Conservation (phyloP, 1,140 invertebrate genomes). For the Macrotrachela quadricornifera region DNA sequence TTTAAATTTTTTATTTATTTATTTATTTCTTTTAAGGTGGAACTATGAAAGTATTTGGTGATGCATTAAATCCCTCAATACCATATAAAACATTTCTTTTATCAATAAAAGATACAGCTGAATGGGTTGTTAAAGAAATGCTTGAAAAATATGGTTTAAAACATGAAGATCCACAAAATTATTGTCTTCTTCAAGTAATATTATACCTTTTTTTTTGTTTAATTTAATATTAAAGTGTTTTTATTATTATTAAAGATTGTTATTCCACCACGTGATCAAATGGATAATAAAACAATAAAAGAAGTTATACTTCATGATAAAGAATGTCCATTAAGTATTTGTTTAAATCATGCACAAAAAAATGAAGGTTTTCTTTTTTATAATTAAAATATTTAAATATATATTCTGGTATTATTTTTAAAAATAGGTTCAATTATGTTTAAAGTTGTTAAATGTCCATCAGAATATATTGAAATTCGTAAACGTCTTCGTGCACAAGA, state of each 20-base stretch:
- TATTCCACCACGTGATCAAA: constrained; percentile 23
- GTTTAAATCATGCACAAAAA: constrained; percentile 25
- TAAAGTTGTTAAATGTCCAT: no score
- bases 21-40: constrained; percentile 41
- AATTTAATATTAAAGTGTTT: background rate
- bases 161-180: constrained; percentile 62
- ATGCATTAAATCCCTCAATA: constrained; percentile 78
- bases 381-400: no score
- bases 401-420: no score
- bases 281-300: constrained; percentile 30
- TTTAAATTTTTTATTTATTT: no score
- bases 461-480: no score
- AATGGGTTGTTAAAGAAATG: constrained; percentile 78
- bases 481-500: no score
- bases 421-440: no score
- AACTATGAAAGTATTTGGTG: constrained; percentile 90
- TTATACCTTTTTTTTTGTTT: no score
- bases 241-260: constrained; percentile 21
- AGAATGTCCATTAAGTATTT: constrained; percentile 78
- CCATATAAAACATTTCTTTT: constrained; percentile 91
- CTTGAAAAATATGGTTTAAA: constrained; percentile 83
- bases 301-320: constrained; percentile 88
- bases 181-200: constrained; percentile 68
- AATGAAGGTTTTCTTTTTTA: no score
- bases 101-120: constrained; percentile 71